These are phyloP conservation scores for Glaucidium brasilianum DNA, from an alignment of 2,113 vertebrate species.

Conservation along the genomic window DNA sequence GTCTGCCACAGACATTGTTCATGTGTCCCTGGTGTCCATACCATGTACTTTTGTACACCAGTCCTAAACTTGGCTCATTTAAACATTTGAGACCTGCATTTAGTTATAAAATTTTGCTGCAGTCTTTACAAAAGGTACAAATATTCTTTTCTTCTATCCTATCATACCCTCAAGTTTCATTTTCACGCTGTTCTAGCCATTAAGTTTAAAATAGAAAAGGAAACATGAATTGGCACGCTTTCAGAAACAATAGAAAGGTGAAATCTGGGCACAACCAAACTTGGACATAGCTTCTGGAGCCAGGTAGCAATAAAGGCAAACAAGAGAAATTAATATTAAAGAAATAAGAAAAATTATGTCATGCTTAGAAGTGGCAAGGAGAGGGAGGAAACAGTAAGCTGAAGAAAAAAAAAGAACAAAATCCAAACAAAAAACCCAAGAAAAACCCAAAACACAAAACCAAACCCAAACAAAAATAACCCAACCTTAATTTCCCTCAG, in stretches of 20 bases:
- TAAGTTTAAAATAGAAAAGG: background rate
- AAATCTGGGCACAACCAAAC: background rate
- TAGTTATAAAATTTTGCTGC: background rate
- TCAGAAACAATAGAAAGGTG: background rate
- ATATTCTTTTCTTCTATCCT: background rate
- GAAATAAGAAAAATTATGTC: background rate
- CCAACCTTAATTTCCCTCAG: background rate
- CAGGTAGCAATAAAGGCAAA: background rate
- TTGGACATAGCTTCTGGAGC: background rate
- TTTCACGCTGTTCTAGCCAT: background rate
- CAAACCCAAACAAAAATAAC: no score
- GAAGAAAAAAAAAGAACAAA: background rate
- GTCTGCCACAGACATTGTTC: background rate
- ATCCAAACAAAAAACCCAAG: no score
- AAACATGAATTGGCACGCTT: background rate
- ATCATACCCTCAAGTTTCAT: background rate
- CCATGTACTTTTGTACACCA: background rate
- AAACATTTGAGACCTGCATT: background rate
- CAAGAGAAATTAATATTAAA: background rate
- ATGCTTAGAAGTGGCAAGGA: background rate
- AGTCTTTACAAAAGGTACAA: background rate
- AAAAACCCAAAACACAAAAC: no score
- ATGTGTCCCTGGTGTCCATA: background rate
- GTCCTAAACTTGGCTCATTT: background rate
- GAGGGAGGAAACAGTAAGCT: background rate